Evolutionary conservation across 1,140 invertebrate genomes (phyloP).

Genomic region (Leucophenga varia): DNA sequence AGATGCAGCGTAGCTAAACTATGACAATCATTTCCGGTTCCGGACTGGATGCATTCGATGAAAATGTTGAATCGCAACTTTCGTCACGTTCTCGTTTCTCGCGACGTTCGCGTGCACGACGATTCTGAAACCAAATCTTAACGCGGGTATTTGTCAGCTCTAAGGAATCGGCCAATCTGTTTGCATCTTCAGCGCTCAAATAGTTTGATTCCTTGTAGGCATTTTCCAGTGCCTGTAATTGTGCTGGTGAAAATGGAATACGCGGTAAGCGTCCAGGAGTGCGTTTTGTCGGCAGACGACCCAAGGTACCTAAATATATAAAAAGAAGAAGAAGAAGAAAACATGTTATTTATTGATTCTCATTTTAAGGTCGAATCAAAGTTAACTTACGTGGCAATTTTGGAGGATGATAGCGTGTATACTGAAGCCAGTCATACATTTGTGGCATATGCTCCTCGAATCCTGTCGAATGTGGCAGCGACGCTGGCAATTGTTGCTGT

Average conservation of each 20-base stretch:
- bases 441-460: slow-evolving; percentile 26
- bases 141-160: slow-evolving; percentile 62
- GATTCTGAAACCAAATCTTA: slow-evolving; percentile 85
- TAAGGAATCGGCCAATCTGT: slow-evolving; percentile 53
- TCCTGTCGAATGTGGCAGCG: slow-evolving; percentile 1
- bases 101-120: slow-evolving; percentile 69
- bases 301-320: slow-evolving; percentile 31
- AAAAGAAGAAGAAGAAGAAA: too few relatives aligned
- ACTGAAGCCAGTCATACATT: slow-evolving; percentile 67
- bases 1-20: too few relatives aligned
- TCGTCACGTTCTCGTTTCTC: slow-evolving; percentile 59
- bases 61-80: slow-evolving; percentile 47
- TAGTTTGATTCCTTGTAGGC: slow-evolving; percentile 60
- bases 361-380: too few relatives aligned
- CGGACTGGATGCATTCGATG: slow-evolving; percentile 51
- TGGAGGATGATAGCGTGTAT: slow-evolving; percentile 72
- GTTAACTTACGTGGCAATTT: slow-evolving; percentile 66
- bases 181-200: slow-evolving; percentile 60
- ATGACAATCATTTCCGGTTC: slow-evolving; percentile 42
- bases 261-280: slow-evolving; percentile 60
- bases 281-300: slow-evolving; percentile 55
- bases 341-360: background rate
- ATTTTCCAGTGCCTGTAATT: slow-evolving; percentile 57
- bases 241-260: slow-evolving; percentile 58
- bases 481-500: slow-evolving; percentile 14